phyloP scores from a whole-genome alignment of 2,113 vertebrate species.

The Blennius ocellaris region DNA sequence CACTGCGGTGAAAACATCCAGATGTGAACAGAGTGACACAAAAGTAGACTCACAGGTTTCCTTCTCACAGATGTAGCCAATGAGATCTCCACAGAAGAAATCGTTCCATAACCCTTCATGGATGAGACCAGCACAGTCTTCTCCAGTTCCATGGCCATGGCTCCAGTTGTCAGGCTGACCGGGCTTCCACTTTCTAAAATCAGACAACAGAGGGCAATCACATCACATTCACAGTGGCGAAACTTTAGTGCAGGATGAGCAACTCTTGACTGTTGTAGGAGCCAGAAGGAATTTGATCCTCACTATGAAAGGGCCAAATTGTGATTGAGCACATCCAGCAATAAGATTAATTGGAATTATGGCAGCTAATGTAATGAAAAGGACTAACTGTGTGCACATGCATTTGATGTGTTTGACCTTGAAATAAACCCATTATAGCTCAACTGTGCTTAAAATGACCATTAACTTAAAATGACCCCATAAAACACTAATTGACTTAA shows the following conservation, averaged over 20 bases:
- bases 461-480: no score
- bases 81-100: slow-evolving; percentile 91
- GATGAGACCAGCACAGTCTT: slow-evolving; percentile 92
- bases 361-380: no score
- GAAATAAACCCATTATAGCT: no score
- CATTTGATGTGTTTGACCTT: no score
- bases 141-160: slow-evolving; percentile 85
- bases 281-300: no score
- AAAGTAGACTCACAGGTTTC: slow-evolving; percentile 71
- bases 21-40: background rate
- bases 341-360: no score
- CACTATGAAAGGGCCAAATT: no score
- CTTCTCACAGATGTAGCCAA: slow-evolving; percentile 93
- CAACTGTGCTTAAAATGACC: no score
- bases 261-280: no score
- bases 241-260: background rate
- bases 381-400: no score
- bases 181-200: slow-evolving; percentile 91
- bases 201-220: slow-evolving; percentile 76
- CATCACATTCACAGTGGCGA: slow-evolving; percentile 9
- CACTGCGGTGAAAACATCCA: background rate
- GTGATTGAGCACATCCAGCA: no score
- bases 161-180: slow-evolving; percentile 97
- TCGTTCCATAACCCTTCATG: slow-evolving; percentile 92
- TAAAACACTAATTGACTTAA: no score